phyloP scores from a whole-genome alignment of 2,888 invertebrate genomes.

The Synanthedon myopaeformis region DNA sequence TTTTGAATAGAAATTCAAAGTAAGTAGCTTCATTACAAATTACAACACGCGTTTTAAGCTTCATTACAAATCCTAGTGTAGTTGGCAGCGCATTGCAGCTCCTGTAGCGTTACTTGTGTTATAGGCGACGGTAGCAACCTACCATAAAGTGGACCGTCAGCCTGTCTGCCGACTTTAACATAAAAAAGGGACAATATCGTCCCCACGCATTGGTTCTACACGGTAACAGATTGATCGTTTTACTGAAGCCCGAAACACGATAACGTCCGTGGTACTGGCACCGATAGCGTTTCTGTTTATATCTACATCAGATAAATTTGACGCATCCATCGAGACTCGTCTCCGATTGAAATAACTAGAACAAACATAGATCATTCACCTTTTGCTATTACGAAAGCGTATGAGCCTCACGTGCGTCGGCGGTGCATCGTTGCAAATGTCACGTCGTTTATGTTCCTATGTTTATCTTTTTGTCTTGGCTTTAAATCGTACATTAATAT shows the following conservation, averaged over 20 bases:
- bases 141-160: too few species aligned
- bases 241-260: neutral
- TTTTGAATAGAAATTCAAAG: too few species aligned
- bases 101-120: too few species aligned
- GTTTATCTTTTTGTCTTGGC: neutral
- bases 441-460: conserved; percentile 51
- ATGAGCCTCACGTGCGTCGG: conserved; percentile 15
- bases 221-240: neutral
- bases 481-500: neutral
- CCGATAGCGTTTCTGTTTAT: neutral
- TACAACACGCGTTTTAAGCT: too few species aligned
- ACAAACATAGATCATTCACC: conserved; percentile 55
- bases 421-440: conserved; percentile 33
- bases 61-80: too few species aligned
- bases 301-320: neutral
- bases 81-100: too few species aligned
- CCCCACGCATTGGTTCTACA: too few species aligned
- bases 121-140: too few species aligned
- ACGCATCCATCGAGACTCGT: neutral
- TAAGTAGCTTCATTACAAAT: too few species aligned
- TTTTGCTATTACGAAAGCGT: conserved; percentile 45
- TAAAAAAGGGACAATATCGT: too few species aligned
- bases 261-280: neutral
- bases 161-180: too few species aligned
- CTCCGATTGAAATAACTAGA: conserved; percentile 2